phyloP scores from a whole-genome alignment of 92 coral and sea anemone species.

The Paragorgia papillata region DNA sequence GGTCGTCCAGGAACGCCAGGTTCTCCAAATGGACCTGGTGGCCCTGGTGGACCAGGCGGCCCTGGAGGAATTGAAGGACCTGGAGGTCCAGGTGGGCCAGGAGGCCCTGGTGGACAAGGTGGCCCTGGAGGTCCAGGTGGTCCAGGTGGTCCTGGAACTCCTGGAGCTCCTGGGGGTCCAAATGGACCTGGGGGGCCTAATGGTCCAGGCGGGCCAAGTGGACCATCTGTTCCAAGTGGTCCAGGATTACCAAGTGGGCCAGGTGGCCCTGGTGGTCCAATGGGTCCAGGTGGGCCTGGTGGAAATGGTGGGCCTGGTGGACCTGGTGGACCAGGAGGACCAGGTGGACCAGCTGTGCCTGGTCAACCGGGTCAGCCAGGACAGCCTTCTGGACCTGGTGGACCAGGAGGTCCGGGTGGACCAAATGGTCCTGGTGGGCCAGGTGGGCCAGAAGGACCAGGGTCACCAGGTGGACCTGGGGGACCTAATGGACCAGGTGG shows the following conservation, averaged over 20 bases:
- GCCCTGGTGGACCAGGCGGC: conserved; percentile 34
- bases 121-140: conserved; percentile 78
- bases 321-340: conserved; percentile 54
- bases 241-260: conserved; percentile 58
- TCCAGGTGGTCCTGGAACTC: conserved; percentile 53
- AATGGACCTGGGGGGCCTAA: conserved; percentile 63
- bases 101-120: conserved; percentile 24
- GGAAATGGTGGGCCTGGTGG: conserved; percentile 77
- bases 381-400: conserved; percentile 62
- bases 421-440: conserved; percentile 68
- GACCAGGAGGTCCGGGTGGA: conserved; percentile 67
- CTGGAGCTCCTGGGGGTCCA: conserved; percentile 72
- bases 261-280: conserved; percentile 23
- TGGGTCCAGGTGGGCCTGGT: conserved; percentile 43
- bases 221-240: conserved; percentile 46
- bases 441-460: conserved; percentile 72
- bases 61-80: conserved; percentile 71
- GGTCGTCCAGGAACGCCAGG: conserved; percentile 50
- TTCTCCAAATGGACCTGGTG: conserved; percentile 50
- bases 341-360: conserved; percentile 58
- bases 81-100: conserved; percentile 58
- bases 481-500: conserved; percentile 68
- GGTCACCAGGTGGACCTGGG: conserved; percentile 85
- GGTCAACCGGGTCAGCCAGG: conserved; percentile 56
- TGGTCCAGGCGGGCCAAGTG: conserved; percentile 70